These are phyloP conservation scores for Dromococcyx pavoninus DNA, from an alignment of 2,797 vertebrate genomes.

Conservation along the genomic window DNA sequence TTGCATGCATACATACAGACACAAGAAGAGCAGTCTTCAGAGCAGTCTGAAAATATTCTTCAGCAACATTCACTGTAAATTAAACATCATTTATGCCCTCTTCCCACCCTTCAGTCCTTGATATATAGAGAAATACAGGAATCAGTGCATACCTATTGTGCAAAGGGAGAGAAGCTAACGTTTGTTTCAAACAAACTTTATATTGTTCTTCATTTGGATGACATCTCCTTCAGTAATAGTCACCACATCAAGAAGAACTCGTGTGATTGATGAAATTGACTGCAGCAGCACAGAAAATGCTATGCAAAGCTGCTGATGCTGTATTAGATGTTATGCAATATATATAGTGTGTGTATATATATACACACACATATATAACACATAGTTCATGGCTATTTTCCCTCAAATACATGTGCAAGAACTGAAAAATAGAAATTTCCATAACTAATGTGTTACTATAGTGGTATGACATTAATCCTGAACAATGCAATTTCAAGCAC, in stretches of 20 bases:
- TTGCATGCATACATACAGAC: background rate
- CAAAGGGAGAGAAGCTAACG: background rate
- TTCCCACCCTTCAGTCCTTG: background rate
- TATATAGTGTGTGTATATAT: accelerated
- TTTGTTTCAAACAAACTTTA: background rate
- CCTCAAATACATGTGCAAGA: background rate
- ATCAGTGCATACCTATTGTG: background rate
- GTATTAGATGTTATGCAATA: background rate
- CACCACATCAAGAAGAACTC: background rate
- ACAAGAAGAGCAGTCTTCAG: background rate
- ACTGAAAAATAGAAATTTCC: background rate
- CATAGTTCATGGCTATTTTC: background rate
- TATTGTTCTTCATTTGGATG: background rate
- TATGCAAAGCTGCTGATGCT: background rate
- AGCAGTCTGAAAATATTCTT: background rate
- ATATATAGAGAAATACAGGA: background rate
- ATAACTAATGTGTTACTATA: background rate
- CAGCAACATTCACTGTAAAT: background rate
- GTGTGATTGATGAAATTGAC: background rate
- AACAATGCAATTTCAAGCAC: background rate
- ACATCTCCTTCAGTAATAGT: background rate
- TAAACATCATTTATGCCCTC: background rate
- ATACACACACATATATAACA: background rate
- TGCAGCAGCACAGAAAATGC: background rate
- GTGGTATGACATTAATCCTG: background rate